A percentile compares a stretch with the other conserved stretches of the same genome.
Conservation (phyloP, 1,140 invertebrate genomes). For the Mycetomoellerius zeteki region DNA sequence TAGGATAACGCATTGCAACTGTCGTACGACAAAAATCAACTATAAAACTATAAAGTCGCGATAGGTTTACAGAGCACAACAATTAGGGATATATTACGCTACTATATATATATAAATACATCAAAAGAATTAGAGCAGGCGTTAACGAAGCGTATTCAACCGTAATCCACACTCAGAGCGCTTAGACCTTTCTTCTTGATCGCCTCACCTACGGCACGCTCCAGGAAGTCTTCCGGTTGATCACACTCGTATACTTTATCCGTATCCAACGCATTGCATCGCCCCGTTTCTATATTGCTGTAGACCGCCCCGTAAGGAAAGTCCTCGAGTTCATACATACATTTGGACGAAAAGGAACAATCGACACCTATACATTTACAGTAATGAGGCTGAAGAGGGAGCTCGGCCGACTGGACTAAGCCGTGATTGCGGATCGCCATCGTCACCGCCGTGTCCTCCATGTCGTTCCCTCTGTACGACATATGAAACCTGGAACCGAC, state of each 20-base stretch:
- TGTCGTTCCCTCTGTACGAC: slow-evolving; percentile 86
- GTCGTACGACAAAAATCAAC: slow-evolving; percentile 53
- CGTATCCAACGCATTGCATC: slow-evolving; percentile 67
- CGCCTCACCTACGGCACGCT: slow-evolving; percentile 90
- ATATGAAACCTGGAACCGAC: slow-evolving; percentile 84
- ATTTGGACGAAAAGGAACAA: slow-evolving; percentile 59
- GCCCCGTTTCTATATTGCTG: slow-evolving; percentile 62
- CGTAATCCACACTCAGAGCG: slow-evolving; percentile 86
- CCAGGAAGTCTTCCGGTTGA: slow-evolving; percentile 88
- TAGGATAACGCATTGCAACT: slow-evolving; percentile 32
- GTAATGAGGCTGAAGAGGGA: slow-evolving; percentile 81
- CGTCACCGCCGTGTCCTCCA: slow-evolving; percentile 88
- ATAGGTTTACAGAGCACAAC: slow-evolving; percentile 67
- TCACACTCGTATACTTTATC: slow-evolving; percentile 81
- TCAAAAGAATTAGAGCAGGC: slow-evolving; percentile 31
- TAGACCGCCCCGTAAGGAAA: slow-evolving; percentile 45
- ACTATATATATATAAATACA: slow-evolving; percentile 67
- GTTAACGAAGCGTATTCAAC: slow-evolving; percentile 75
- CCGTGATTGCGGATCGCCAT: slow-evolving; percentile 87
- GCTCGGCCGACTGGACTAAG: slow-evolving; percentile 84
- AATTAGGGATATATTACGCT: slow-evolving; percentile 60
- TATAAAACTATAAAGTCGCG: slow-evolving; percentile 53
- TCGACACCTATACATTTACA: slow-evolving; percentile 61
- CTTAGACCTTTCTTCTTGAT: slow-evolving; percentile 91
- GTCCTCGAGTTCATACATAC: slow-evolving; percentile 17